phyloP scores from a whole-genome alignment of 2,888 invertebrate genomes.

The Trichopoda pennipes region DNA sequence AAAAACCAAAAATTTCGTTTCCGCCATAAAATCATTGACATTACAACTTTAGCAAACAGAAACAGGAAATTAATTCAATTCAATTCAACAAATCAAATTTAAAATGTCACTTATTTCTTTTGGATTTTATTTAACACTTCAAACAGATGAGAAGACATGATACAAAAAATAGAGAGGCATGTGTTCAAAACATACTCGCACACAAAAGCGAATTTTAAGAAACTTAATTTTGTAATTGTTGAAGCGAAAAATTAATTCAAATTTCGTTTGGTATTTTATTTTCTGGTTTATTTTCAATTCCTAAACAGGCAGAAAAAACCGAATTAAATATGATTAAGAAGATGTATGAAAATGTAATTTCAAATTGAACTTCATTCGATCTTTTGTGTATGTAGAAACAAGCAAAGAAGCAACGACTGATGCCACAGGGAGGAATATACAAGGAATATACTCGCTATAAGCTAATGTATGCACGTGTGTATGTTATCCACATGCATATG shows the following conservation, averaged over 20 bases:
- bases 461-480: no score
- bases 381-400: no score
- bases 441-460: no score
- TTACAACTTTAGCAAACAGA: conserved; percentile 20
- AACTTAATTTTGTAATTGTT: conserved; percentile 52
- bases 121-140: not conserved
- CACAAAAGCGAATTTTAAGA: not conserved
- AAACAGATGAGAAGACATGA: not conserved
- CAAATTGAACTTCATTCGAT: no score
- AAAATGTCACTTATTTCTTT: conserved; percentile 40
- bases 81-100: conserved; percentile 44
- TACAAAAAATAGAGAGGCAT: not conserved
- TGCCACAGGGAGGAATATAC: no score
- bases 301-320: conserved; percentile 9
- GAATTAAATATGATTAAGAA: not conserved
- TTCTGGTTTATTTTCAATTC: conserved; percentile 17
- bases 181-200: not conserved
- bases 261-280: conserved; percentile 27
- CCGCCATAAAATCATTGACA: conserved; percentile 14
- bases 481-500: no score
- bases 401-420: no score
- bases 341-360: not conserved
- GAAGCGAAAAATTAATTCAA: conserved; percentile 61
- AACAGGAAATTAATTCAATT: conserved; percentile 55
- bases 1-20: not conserved